phyloP scores from a whole-genome alignment of 2,797 vertebrate genomes.

The Pseudocheirus occidentalis region DNA sequence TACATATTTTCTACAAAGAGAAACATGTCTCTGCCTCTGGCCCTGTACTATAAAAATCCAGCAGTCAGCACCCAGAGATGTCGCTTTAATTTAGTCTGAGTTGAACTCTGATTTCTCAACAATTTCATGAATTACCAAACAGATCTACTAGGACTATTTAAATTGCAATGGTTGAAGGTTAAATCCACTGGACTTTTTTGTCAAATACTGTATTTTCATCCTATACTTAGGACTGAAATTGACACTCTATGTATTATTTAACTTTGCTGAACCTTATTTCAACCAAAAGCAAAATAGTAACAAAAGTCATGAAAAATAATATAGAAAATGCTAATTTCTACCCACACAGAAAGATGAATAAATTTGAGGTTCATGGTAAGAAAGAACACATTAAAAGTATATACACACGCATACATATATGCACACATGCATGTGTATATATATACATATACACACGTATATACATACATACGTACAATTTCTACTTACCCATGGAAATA shows the following conservation, averaged over 20 bases:
- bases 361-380: conserved; percentile 11
- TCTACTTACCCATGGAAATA: not conserved
- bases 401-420: not conserved
- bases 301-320: not conserved
- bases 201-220: not conserved
- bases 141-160: not conserved
- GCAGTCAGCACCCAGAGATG: not conserved
- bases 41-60: conserved; percentile 39
- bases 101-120: conserved; percentile 33
- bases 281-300: not conserved
- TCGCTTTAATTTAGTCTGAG: conserved; percentile 41
- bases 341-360: not conserved
- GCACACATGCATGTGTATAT: not conserved
- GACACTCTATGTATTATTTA: not conserved
- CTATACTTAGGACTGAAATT: not conserved
- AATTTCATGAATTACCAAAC: conserved; percentile 23
- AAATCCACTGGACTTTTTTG: conserved; percentile 8
- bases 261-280: conserved; percentile 8
- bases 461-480: not conserved
- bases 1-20: not conserved
- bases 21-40: not conserved
- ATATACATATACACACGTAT: not conserved
- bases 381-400: not conserved
- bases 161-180: conserved; percentile 36
- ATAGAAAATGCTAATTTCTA: not conserved